Base-by-base conservation (phyloP, 2,797 vertebrate genomes). In the Sebastes diaconus region DNA sequence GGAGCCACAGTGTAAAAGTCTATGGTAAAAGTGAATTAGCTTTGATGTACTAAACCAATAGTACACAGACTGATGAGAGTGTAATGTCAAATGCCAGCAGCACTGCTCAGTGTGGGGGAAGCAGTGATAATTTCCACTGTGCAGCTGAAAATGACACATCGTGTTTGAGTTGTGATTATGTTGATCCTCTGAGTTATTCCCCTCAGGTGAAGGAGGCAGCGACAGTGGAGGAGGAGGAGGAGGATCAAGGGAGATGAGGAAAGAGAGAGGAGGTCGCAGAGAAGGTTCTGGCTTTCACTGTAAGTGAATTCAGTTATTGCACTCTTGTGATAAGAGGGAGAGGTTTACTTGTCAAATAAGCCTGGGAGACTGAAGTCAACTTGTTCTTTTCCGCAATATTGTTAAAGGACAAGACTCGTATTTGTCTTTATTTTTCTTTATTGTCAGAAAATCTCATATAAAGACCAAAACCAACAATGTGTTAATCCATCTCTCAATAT, bases 161-260 rank as follows among this genome's bases (percentile, higher is more conserved):
- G 58, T 75, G 72, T 81, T 79, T 79, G 68, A 79, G 54, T 73
- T 79, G 75, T 58, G 75, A 81, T 87, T 78, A 81, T 79, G 54
- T 39, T 76, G 75, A 80, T 80, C 77, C 73, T 75, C 79, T 77
- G 69, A 80, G 55, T 86, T 68, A 60, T 63, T 61, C 72, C 70
- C 75, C 79, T 27, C 34, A 84, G 79, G 80, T 80, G 66, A 76
- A 68, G 46, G 52, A 52, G 61, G 36, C 65, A 30, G 50, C 57
- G 11, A 3, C 3, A 39, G 80, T 80, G 59, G 76, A 3, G 42
- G 42, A 85, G 63, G 75, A 78, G 68, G 68, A 39, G 36, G 36
- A 78, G 68, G 58, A 80, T 68, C 10, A 64, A 58, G 68, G 68
- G 20, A 54, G 65, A 64, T 8, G 46, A 83, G 3, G 32, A 34